Percentiles rank a stretch among this genome's conserved stretches.
Conservation (phyloP, 2,113 vertebrate genomes). For the Edolisoma coerulescens region DNA sequence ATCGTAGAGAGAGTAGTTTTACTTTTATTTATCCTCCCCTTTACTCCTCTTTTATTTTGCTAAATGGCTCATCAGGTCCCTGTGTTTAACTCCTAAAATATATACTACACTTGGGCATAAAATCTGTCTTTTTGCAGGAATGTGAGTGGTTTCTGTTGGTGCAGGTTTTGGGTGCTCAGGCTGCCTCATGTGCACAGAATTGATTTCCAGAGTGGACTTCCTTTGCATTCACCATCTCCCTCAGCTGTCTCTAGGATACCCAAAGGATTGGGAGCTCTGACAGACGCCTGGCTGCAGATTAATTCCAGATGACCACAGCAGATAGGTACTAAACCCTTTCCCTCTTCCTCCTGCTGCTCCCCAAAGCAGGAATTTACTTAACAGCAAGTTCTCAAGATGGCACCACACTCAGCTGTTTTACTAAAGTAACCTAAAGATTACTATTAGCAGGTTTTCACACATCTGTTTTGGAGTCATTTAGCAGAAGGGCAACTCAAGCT, state of each 20-base stretch:
- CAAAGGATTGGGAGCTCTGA: neutral
- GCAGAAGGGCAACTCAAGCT: neutral
- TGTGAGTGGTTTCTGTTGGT: neutral
- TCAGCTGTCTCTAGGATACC: neutral
- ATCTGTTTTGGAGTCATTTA: neutral
- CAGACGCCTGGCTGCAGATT: neutral
- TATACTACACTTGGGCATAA: neutral
- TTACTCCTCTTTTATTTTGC: neutral
- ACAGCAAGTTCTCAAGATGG: neutral
- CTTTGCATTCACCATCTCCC: neutral
- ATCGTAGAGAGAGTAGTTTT: fast-evolving
- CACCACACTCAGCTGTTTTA: neutral
- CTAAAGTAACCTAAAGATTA: neutral
- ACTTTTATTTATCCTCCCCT: neutral
- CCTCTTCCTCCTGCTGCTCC: neutral
- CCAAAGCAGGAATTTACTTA: neutral
- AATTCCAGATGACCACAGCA: neutral
- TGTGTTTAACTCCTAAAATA: neutral
- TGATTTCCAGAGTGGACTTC: neutral
- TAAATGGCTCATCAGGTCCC: neutral
- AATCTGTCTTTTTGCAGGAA: neutral
- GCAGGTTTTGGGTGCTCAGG: neutral
- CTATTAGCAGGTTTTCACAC: neutral
- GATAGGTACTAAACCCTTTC: neutral
- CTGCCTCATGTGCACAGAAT: neutral